Evolutionary conservation across 2,113 vertebrate species (phyloP).

Genomic region (Nymphicus hollandicus): DNA sequence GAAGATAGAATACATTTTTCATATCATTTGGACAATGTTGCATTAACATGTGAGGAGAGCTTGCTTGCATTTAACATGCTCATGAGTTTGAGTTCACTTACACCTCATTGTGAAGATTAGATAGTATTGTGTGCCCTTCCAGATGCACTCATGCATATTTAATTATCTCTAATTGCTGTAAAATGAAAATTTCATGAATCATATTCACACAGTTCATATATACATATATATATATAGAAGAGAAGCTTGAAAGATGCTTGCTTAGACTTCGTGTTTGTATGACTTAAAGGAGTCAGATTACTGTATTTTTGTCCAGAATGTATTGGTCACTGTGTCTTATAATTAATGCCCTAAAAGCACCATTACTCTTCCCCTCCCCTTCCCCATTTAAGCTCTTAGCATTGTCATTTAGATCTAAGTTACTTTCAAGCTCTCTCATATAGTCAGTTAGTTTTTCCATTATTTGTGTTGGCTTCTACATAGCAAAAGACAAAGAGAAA

Average conservation of each 20-base stretch:
- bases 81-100: background rate
- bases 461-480: background rate
- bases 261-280: background rate
- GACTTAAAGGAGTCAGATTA: background rate
- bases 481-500: background rate
- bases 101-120: background rate
- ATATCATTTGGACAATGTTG: accelerated
- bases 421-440: background rate
- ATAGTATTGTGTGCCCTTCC: background rate
- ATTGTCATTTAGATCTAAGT: background rate
- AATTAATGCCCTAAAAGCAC: background rate
- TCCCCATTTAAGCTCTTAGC: background rate
- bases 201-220: background rate
- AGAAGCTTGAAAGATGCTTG: background rate
- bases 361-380: background rate
- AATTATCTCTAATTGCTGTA: slow-evolving; percentile 24
- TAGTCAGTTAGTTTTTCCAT: background rate
- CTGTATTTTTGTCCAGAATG: background rate
- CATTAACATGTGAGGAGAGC: background rate
- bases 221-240: background rate
- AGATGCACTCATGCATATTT: slow-evolving; percentile 48
- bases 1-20: background rate
- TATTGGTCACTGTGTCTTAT: background rate
- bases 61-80: background rate
- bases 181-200: slow-evolving; percentile 43